Base-by-base conservation (phyloP, 2,797 vertebrate species). In the Caiman crocodilus region DNA sequence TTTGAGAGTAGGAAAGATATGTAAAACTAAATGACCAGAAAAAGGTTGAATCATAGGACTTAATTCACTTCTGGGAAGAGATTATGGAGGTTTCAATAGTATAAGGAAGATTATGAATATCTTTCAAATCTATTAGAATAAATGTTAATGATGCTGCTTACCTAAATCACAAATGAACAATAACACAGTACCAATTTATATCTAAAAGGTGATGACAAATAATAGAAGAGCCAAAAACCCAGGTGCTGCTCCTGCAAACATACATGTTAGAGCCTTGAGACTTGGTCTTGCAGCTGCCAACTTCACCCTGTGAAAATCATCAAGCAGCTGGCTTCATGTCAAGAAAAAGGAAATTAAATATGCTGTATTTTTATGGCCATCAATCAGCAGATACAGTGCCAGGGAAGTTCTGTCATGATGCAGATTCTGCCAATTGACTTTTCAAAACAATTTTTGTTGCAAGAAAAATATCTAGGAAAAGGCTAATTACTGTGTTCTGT, bases 311-410 rank as follows among this genome's bases (percentile, higher is more conserved):
- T 83, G 95, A 91, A 94, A 92, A 63, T 82, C 88, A 91, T 93
- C 91, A 50, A 95, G 94, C 92, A 97, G 90, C 95, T 97, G 95
- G 92, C 79, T 91, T 78, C 78, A 79, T 0, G 3, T 94, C 91
- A 55, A 90, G 89, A 50, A 95, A 95, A 92, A 90, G 89, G 75
- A 94, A 95, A 94, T 76, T 58, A 96, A 94, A 96, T 96, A 95
- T 86, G 95, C 74, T 92, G 89, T 88, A 86, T 92, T 96, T 96
- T 95, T 84, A 89, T 30, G 87, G 92, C 94, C 93, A 96, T 96
- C 96, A 94, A 86, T 96, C 95, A 96, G 84, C 65, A 84, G 78
- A 81, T n/a, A 63, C 76, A 21, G 58, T 87, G 91, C 93, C 94
- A 94, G 84, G 4, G 85, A 94, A 93, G 79, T 88, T 95, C 92